phyloP scores from a whole-genome alignment of 2,113 vertebrate species.

The Microtus oregoni region DNA sequence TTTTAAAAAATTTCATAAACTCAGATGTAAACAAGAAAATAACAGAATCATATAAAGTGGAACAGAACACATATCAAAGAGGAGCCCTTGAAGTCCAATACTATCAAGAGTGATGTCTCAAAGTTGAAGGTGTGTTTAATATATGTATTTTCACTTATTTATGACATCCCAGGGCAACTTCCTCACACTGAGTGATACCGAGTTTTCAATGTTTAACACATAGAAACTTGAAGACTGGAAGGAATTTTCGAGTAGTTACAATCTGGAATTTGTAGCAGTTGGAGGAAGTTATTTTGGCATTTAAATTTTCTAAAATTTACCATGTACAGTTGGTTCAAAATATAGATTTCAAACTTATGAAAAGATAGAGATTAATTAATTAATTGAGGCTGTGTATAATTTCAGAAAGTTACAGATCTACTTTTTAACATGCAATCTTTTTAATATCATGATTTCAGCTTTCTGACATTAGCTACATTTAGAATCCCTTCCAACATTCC shows the following conservation, averaged over 20 bases:
- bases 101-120: neutral
- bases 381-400: neutral
- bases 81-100: neutral
- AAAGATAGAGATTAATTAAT: fast-evolving
- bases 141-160: neutral
- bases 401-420: neutral
- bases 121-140: neutral
- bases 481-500: neutral
- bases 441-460: neutral
- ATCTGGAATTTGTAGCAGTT: neutral
- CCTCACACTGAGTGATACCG: neutral
- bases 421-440: neutral
- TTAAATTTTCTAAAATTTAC: neutral
- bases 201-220: neutral
- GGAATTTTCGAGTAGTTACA: neutral
- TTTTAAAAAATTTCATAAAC: neutral
- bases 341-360: neutral
- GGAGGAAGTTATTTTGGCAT: neutral
- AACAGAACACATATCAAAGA: neutral
- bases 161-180: neutral
- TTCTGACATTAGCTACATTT: neutral
- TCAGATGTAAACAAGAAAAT: neutral
- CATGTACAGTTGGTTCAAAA: neutral
- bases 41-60: neutral
- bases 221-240: neutral